A percentile compares a stretch with the other conserved stretches of the same genome.
Conservation (phyloP, 2,113 vertebrate genomes). For the Gnathonemus longibarbis region DNA sequence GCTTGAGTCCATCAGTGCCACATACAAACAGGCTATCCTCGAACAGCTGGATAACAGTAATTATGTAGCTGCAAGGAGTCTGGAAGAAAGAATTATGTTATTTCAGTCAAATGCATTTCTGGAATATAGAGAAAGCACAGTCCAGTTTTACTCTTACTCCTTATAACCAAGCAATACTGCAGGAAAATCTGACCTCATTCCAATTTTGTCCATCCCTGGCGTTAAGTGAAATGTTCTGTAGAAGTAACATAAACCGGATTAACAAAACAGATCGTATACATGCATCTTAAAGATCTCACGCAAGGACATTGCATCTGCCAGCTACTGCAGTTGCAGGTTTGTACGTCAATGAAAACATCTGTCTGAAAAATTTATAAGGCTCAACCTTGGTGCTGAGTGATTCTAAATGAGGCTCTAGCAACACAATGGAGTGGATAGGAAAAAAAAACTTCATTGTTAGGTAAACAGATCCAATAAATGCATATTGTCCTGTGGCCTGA, state of each 20-base stretch:
- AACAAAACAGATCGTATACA: not conserved
- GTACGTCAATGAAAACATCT: not conserved
- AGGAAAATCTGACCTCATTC: conserved; percentile 41
- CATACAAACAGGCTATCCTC: conserved; percentile 53
- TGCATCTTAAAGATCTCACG: not conserved
- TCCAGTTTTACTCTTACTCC: not conserved
- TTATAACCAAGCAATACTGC: not conserved
- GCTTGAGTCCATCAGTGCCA: conserved; percentile 50
- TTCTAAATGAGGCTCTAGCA: not conserved
- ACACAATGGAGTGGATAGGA: not conserved
- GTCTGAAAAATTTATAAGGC: not conserved
- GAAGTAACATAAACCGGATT: not conserved
- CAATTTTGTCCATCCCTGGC: conserved; percentile 23
- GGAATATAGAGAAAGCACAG: not conserved
- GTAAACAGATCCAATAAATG: not conserved
- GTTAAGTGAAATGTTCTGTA: conserved; percentile 44
- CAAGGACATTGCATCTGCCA: not conserved
- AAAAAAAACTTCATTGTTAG: not conserved
- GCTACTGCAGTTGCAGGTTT: not conserved
- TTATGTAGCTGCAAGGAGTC: conserved; percentile 45
- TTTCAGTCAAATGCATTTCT: not conserved
- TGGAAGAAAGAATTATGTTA: conserved; percentile 27
- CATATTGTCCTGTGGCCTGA: not conserved
- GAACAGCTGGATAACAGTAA: conserved; percentile 58
- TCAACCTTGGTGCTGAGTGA: not conserved